Conservation (phyloP, 2,797 vertebrate species). For the Chrosomus eos region DNA sequence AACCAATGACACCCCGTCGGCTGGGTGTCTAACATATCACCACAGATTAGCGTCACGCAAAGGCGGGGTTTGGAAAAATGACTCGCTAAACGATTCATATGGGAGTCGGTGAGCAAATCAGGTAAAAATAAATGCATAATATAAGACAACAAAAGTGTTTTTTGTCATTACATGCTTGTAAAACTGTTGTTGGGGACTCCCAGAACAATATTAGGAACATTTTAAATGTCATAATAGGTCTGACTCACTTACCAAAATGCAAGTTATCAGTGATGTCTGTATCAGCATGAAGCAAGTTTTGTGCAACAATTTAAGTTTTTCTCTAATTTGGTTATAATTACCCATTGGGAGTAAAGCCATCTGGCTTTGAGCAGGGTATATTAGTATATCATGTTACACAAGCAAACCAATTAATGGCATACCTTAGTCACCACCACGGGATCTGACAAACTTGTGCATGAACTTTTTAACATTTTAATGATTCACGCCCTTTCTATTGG, state of each 20-base stretch:
- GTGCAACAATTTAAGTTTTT: neutral
- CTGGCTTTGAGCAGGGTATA: neutral
- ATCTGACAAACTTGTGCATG: neutral
- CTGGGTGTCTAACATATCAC: no score
- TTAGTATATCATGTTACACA: neutral
- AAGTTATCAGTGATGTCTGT: neutral
- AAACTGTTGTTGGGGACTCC: no score
- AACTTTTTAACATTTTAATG: slow-evolving; percentile 2
- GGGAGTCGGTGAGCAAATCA: no score
- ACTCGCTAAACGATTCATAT: no score
- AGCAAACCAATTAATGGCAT: neutral
- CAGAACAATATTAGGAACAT: no score
- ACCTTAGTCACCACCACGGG: neutral
- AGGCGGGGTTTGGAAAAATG: no score
- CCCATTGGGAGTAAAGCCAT: neutral
- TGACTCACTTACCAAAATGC: neutral
- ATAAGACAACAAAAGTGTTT: no score
- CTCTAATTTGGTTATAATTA: neutral
- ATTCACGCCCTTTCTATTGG: neutral
- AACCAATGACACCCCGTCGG: no score
- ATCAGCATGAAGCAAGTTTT: neutral
- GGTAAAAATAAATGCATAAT: no score
- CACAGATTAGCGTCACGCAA: no score
- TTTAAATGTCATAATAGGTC: no score
- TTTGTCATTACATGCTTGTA: no score